Base-by-base conservation (phyloP, 2,113 vertebrate genomes). In the Delphinapterus leucas region DNA sequence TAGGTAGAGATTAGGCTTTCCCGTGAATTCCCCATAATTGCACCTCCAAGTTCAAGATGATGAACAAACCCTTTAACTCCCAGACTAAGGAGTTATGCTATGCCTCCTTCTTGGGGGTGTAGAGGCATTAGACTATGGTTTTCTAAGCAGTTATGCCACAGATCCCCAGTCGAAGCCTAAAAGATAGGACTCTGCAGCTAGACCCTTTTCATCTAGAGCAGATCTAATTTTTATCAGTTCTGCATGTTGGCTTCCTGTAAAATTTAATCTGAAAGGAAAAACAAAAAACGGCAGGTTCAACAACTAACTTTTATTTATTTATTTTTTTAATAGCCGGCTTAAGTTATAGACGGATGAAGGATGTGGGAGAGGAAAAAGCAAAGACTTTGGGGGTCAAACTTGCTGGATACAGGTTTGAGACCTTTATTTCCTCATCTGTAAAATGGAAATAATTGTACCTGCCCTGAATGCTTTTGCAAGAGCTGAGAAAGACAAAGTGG, bases 191-290 rank as follows among this genome's bases (percentile, higher is more conserved):
- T n/a, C 41, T 15, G 2, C 20, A 73, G 33, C n/a, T 96, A 31
- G 33, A 74, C 2, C 31, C 38, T 79, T 94, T 74, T 61, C 60
- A 68, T 58, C 44, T 44, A 74, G 1, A 93, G 20, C 1, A 87
- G 31, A 14, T 74, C 47, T 83, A 21, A 81, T 70, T 88, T 96
- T 97, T 77, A 90, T 61, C n/a, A 86, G 20, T 86, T 86, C 15
- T 70, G 71, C 10, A 26, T 49, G 90, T 47, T 25, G 28, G 33
- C 23, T 93, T 85, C 15, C 68, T 86, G 6, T 71, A 96, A 93
- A 97, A 95, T 68, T 76, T 92, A 77, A 88, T 81, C 82, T 84
- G 18, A 73, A 96, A 83, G 14, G 44, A 44, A 76, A 77, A 73
- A 33, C 23, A 90, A 90, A 87, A 67, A 63, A 8, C 76, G 67